Percentiles rank a stretch among this genome's conserved stretches.
Evolutionary conservation across 2,797 vertebrate species (phyloP).

Genomic region (Lerista edwardsae): DNA sequence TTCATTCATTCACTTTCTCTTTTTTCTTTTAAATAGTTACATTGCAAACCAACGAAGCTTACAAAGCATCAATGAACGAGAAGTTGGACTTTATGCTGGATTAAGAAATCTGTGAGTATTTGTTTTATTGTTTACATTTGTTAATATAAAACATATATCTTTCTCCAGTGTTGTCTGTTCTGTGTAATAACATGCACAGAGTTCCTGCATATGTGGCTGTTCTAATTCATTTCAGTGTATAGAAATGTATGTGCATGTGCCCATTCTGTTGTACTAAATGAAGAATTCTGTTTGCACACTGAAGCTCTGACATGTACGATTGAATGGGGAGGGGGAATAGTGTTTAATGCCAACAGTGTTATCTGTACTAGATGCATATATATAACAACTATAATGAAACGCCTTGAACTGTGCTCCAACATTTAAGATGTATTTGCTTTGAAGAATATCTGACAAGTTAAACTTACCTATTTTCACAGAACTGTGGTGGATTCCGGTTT

Average conservation of each 20-base stretch:
- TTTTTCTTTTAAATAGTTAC: constrained; percentile 82
- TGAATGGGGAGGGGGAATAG: neutral
- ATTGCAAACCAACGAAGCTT: constrained; percentile 92
- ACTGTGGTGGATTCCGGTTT: constrained; percentile 93
- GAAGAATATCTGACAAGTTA: constrained; percentile 22
- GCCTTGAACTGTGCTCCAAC: neutral
- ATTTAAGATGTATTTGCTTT: neutral
- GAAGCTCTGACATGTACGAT: neutral
- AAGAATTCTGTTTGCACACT: neutral
- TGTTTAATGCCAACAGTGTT: neutral
- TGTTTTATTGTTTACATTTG: constrained; percentile 22
- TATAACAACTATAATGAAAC: constrained; percentile 6
- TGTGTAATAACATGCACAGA: neutral
- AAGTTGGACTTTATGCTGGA: constrained; percentile 89
- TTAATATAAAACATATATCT: neutral
- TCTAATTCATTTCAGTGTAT: neutral
- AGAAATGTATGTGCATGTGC: neutral
- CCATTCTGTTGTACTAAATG: neutral
- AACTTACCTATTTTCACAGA: constrained; percentile 75
- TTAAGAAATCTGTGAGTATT: constrained; percentile 95
- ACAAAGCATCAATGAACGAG: constrained; percentile 92
- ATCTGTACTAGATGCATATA: neutral
- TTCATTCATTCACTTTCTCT: neutral
- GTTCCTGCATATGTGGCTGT: neutral
- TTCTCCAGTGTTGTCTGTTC: neutral